Evolutionary conservation across 2,113 vertebrate genomes (phyloP), one percentile per base, ranked within the genome.

Genomic region (Upupa epops): DNA sequence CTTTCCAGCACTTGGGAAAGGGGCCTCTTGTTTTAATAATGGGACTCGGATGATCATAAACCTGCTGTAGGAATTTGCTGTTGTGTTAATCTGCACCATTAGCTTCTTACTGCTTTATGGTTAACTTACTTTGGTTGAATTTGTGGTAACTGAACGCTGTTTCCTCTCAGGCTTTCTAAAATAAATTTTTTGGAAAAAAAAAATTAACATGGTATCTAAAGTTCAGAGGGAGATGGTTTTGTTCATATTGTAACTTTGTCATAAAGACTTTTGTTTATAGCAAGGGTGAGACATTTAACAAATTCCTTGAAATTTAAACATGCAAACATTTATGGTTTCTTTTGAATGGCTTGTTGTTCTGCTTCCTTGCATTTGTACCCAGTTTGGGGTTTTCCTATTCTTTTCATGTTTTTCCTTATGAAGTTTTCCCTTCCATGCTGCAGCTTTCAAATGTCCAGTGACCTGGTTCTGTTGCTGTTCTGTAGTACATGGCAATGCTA

Each of bases 401-500:
- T 78, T 85, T n/a, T 52, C 13, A 26, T 63, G 42, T 45, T 49
- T 91, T 76, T 72, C 16, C 6, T 80, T 76, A 69, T 42, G 7
- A 76, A n/a, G 40, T 34, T 89, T 69, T 48, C 29, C 31, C 4
- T 9, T 79, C 28, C 15, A 28, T 0, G 1, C 9, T 49, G 32
- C 64, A 74, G 5, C 25, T 55, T 34, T 36, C 61, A 65, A 28
- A 25, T 3, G 22, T 25, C 28, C 60, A 19, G 2, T 86, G 64
- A 5, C 42, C 85, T 61, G 32, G 5, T 71, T 86, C 42, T 74
- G 52, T 51, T 77, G 40, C 40, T 42, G 40, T 42, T 42, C 54
- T 65, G 25, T 77, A 46, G 3, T 32, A 0, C 2, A 3, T 7
- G 60, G 66, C 28, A 54, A 1, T 0, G 0, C 42, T 13, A 2